A percentile compares a stretch with the other conserved stretches of the same genome.
These are phyloP conservation scores for Neoarius graeffei DNA, from an alignment of 2,113 vertebrate species.

Conservation along the genomic window DNA sequence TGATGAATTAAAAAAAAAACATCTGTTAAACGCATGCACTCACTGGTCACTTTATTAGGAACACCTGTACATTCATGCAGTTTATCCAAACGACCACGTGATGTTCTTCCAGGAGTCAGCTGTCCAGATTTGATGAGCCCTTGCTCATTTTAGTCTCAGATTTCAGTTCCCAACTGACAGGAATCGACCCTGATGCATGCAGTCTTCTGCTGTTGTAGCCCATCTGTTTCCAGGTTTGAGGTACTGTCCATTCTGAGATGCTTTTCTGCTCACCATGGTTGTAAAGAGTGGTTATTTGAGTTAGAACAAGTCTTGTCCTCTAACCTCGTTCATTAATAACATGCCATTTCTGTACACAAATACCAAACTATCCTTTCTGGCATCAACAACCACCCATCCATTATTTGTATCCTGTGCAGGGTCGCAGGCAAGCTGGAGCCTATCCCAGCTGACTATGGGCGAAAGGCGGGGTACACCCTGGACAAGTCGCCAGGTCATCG, in stretches of 20 bases:
- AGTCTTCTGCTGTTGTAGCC: not conserved
- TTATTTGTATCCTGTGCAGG: no score
- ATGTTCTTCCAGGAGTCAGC: not conserved
- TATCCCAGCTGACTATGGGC: no score
- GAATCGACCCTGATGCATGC: no score
- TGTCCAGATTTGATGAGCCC: not conserved
- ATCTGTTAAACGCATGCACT: not conserved
- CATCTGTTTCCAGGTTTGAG: not conserved
- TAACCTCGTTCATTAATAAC: no score
- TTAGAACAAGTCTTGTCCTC: not conserved
- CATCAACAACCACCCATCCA: not conserved
- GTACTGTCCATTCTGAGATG: not conserved
- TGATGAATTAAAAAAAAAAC: conserved; percentile 8
- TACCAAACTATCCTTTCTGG: not conserved
- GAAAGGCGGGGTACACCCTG: no score
- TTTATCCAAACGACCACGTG: not conserved
- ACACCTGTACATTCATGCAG: not conserved
- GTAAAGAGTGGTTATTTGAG: not conserved
- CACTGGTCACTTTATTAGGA: conserved; percentile 1
- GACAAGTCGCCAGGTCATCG: no score
- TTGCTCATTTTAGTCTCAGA: not conserved
- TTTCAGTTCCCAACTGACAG: no score
- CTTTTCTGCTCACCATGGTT: not conserved
- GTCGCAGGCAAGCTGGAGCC: no score
- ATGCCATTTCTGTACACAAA: not conserved